Percentiles rank a stretch among this genome's conserved stretches.
Conservation (phyloP, 2,113 vertebrate species). For the Catharus minimus region DNA sequence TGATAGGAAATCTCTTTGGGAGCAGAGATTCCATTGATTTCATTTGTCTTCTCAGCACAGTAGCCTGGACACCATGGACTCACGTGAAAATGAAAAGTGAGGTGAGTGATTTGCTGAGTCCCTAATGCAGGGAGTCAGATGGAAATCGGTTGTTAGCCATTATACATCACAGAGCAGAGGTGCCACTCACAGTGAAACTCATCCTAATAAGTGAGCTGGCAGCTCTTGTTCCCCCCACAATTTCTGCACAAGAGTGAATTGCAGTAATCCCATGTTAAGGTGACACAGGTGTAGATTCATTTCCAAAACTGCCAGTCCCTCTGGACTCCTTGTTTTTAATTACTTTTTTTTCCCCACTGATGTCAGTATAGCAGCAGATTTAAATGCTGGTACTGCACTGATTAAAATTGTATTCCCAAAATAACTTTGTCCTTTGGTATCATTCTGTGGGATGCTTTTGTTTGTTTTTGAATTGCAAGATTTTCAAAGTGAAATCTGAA, state of each 20-base stretch:
- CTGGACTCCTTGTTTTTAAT: constrained; percentile 53
- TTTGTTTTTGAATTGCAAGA: constrained; percentile 28
- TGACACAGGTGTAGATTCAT: constrained; percentile 52
- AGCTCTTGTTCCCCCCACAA: not conserved
- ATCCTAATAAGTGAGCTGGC: not conserved
- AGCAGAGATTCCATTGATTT: constrained; percentile 9
- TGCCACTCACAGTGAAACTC: not conserved
- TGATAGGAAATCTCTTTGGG: not conserved
- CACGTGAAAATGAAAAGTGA: not conserved
- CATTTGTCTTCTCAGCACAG: not conserved
- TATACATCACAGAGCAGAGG: not conserved
- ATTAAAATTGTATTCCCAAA: constrained; percentile 58
- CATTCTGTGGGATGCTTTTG: constrained; percentile 1
- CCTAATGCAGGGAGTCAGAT: constrained; percentile 10
- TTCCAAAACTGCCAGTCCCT: constrained; percentile 47
- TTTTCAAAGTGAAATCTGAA: constrained; percentile 32
- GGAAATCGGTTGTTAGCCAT: not conserved
- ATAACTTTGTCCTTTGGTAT: constrained; percentile 52
- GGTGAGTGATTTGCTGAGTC: constrained; percentile 21
- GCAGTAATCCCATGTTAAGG: constrained; percentile 23
- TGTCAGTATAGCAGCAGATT: constrained; percentile 35
- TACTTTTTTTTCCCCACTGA: not conserved
- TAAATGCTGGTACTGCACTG: constrained; percentile 39
- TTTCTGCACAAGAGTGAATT: not conserved
- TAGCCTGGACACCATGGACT: not conserved